Base-by-base conservation (phyloP, 2,797 vertebrate genomes). In the Helostoma temminkii region DNA sequence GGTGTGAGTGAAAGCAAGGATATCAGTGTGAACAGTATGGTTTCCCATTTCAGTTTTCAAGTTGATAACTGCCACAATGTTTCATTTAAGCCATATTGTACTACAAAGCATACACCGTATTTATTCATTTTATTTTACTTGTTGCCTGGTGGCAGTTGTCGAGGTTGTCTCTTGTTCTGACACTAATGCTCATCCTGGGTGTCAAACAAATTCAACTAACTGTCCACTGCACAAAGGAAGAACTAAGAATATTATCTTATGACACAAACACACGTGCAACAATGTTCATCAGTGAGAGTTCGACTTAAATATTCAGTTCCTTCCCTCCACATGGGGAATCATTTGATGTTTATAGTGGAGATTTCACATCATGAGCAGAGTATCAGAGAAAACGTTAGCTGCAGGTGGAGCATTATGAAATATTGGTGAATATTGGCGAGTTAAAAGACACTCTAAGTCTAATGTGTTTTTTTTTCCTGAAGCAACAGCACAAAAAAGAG, bases 131-230 rank as follows among this genome's bases (percentile, higher is more conserved):
- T 56, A 63, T 53, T 58, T 53, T 47, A 56, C 59, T 74, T 37
- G 9, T 66, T 61, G 75, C 76, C 34, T 66, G 25, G 46, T 74
- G 62, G 81, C 77, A 59, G 71, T 81, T 89, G 83, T 83, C 74
- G 66, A 79, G 78, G 76, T 81, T 90, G 81, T 89, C 83, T 85
- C 45, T 54, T 26, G 43, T 67, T 67, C 49, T 93, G 88, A 90
- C 88, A 60, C 63, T 90, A 91, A 93, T 91, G 74, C 88, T 91
- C 91, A 91, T 91, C 87, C 88, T 36, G 30, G 45, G 67, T 62
- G 66, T 86, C 87, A 91, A 76, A 81, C 62, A 48, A 67, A 86
- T 85, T 90, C 84, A 86, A 84, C 86, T 90, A 87, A 74, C 67
- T 81, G 83, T 88, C 83, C 90, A 84, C 82, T 81, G 76, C 76